Conservation (phyloP, 1,140 invertebrate species). For the Drosophila bipectinata region DNA sequence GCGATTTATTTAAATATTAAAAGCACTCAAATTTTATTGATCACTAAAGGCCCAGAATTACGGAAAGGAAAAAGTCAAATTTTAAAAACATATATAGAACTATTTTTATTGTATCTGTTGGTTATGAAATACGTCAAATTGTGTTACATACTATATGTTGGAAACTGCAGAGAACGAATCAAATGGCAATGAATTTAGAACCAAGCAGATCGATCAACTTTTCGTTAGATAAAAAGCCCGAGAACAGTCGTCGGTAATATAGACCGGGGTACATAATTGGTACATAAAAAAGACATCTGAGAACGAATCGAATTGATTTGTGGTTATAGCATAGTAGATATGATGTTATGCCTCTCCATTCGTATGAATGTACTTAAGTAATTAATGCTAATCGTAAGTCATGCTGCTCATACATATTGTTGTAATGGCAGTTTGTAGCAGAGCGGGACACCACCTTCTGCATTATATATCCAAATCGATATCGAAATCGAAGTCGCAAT, state of each 20-base stretch:
- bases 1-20: background rate
- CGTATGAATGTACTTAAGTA: conserved; percentile 76
- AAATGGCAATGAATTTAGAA: conserved; percentile 53
- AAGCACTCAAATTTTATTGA: conserved; percentile 25
- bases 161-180: conserved; percentile 47
- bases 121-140: conserved; percentile 68
- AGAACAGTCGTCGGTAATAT: conserved; percentile 27
- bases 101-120: conserved; percentile 74
- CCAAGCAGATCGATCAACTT: conserved; percentile 29
- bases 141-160: conserved; percentile 49
- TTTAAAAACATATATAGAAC: conserved; percentile 71
- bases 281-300: conserved; percentile 39
- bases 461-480: conserved; percentile 57
- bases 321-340: conserved; percentile 29
- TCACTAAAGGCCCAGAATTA: conserved; percentile 12
- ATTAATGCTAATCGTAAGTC: conserved; percentile 80
- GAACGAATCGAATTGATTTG: conserved; percentile 27
- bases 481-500: conserved; percentile 45
- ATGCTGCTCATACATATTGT: conserved; percentile 78
- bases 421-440: conserved; percentile 76
- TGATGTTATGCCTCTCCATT: conserved; percentile 64
- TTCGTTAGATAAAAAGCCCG: conserved; percentile 34
- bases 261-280: conserved; percentile 9
- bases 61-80: conserved; percentile 28
- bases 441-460: conserved; percentile 45